Evolutionary conservation across 2,113 vertebrate genomes (phyloP).

Genomic region (Probosciger aterrimus): DNA sequence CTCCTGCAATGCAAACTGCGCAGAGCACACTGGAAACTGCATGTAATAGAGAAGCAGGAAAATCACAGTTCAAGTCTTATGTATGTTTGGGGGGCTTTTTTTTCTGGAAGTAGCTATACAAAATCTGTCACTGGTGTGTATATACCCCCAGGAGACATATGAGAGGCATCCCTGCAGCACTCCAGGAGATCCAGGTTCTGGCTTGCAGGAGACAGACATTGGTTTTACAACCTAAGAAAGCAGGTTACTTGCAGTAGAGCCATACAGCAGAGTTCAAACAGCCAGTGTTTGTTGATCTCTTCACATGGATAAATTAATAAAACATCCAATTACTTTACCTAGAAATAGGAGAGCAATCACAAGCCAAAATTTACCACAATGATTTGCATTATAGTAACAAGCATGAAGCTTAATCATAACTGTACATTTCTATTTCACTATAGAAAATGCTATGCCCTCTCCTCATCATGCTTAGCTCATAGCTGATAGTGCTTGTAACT

Average conservation of each 20-base stretch:
- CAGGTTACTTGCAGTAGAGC: background rate
- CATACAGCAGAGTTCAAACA: background rate
- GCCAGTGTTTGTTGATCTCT: background rate
- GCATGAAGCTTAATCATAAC: background rate
- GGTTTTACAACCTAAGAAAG: background rate
- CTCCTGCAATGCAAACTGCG: accelerated
- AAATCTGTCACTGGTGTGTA: background rate
- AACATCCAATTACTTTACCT: slow-evolving; percentile 3
- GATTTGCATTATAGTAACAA: slow-evolving; percentile 13
- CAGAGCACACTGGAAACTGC: background rate
- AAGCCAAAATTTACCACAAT: background rate
- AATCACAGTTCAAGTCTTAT: background rate
- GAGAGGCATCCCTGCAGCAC: background rate
- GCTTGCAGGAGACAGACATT: background rate
- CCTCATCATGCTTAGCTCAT: background rate
- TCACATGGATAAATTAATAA: background rate
- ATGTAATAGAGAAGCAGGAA: background rate
- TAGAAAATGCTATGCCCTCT: background rate
- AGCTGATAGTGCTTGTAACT: background rate
- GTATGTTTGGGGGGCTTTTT: background rate
- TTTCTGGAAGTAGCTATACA: background rate
- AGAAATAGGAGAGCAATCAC: background rate
- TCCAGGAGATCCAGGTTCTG: background rate
- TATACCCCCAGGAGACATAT: background rate
- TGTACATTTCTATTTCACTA: background rate